A percentile compares a stretch with the other conserved stretches of the same genome.
These are phyloP conservation scores for Asobara japonica DNA, from an alignment of 1,140 invertebrate species.

Conservation along the genomic window DNA sequence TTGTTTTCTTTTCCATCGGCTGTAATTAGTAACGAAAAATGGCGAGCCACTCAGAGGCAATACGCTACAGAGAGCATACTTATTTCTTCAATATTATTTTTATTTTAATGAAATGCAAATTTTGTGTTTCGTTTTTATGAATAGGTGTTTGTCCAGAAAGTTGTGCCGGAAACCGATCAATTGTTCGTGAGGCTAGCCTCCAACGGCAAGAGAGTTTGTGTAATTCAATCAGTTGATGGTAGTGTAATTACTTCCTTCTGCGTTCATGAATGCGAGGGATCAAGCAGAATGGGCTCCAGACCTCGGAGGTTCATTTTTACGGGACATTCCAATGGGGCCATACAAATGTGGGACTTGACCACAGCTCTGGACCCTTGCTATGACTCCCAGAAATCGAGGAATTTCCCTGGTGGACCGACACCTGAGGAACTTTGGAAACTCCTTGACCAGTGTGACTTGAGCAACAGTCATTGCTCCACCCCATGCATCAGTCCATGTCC, in stretches of 20 bases:
- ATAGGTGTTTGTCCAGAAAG: slow-evolving; percentile 98
- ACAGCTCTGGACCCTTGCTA: slow-evolving; percentile 82
- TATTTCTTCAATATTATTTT: no score
- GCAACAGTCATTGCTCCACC: slow-evolving; percentile 83
- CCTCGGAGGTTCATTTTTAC: slow-evolving; percentile 93
- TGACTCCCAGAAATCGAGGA: slow-evolving; percentile 36
- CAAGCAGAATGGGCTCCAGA: slow-evolving; percentile 88
- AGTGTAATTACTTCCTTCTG: slow-evolving; percentile 96
- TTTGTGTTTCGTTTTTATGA: slow-evolving; percentile 77
- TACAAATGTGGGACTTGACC: slow-evolving; percentile 99
- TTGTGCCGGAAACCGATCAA: slow-evolving; percentile 95
- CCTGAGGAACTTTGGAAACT: slow-evolving; percentile 89
- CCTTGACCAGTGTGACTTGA: slow-evolving; percentile 93
- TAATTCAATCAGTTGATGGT: slow-evolving; percentile 93
- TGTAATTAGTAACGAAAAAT: no score
- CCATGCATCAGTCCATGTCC: slow-evolving; percentile 87
- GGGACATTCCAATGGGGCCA: slow-evolving; percentile 92
- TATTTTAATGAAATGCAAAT: not conserved
- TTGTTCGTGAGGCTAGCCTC: slow-evolving; percentile 94
- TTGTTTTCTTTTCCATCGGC: no score
- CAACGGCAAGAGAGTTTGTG: slow-evolving; percentile 95
- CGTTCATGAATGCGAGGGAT: slow-evolving; percentile 97
- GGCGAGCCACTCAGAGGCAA: no score
- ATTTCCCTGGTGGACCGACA: slow-evolving; percentile 83
- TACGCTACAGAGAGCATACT: no score